These are phyloP conservation scores for Phlogophora meticulosa DNA, from an alignment of 2,888 invertebrate species.

Conservation along the genomic window DNA sequence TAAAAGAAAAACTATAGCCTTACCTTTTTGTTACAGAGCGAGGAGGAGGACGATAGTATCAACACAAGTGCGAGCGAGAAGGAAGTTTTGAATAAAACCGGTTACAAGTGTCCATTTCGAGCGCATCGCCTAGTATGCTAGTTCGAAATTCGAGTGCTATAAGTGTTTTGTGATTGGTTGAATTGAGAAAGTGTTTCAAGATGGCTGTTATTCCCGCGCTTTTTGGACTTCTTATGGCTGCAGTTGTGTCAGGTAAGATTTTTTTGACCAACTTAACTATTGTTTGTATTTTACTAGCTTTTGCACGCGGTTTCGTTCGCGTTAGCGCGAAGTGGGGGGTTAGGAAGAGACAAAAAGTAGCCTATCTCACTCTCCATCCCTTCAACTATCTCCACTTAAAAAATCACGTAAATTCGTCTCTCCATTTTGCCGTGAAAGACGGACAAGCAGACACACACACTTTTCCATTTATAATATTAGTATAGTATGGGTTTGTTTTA, in stretches of 20 bases:
- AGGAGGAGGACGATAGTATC: slow-evolving; percentile 69
- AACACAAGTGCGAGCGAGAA: slow-evolving; percentile 71
- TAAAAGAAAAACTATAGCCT: slow-evolving; percentile 69
- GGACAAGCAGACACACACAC: too few relatives aligned
- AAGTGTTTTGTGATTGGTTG: slow-evolving; percentile 76
- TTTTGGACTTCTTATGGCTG: slow-evolving; percentile 83
- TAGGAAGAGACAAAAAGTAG: too few relatives aligned
- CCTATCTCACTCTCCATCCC: too few relatives aligned
- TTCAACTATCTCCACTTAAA: too few relatives aligned
- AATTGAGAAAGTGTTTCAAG: slow-evolving; percentile 78
- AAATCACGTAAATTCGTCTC: too few relatives aligned
- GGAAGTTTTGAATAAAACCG: slow-evolving; percentile 76
- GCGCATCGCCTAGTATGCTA: slow-evolving; percentile 84
- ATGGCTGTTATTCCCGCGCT: slow-evolving; percentile 87
- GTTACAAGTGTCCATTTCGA: slow-evolving; percentile 76
- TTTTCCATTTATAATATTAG: too few relatives aligned
- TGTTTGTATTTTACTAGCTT: too few relatives aligned
- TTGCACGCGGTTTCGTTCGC: too few relatives aligned
- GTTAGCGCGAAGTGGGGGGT: too few relatives aligned
- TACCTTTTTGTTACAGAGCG: slow-evolving; percentile 87
- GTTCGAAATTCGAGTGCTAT: slow-evolving; percentile 70
- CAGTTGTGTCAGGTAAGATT: slow-evolving; percentile 83
- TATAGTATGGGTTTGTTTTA: not conserved
- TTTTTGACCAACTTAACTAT: not conserved
- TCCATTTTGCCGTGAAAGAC: too few relatives aligned